Conservation (phyloP, 2,888 invertebrate genomes). For the Caenorhabditis imperialis region DNA sequence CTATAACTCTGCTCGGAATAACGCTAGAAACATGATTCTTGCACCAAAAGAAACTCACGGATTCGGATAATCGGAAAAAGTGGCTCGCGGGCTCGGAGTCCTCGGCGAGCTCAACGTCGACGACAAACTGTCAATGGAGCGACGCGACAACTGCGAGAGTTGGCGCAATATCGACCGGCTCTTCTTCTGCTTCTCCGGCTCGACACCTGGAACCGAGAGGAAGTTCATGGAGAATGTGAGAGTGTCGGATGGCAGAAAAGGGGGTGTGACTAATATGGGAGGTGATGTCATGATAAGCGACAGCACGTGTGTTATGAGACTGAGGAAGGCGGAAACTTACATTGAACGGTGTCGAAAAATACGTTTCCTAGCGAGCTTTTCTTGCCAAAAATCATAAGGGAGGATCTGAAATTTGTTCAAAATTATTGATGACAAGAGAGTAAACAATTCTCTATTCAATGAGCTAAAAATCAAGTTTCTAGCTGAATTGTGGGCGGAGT, state of each 20-base stretch:
- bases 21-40: too few relatives aligned
- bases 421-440: too few relatives aligned
- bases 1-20: too few relatives aligned
- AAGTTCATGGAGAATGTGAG: constrained; percentile 6
- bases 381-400: constrained; percentile 47
- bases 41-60: constrained; percentile 28
- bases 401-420: not conserved
- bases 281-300: constrained; percentile 14
- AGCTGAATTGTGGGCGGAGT: too few relatives aligned
- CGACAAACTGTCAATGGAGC: constrained; percentile 43
- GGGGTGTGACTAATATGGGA: constrained; percentile 3
- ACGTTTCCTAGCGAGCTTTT: constrained; percentile 36
- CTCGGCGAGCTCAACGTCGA: constrained; percentile 35
- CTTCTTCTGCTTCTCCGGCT: constrained; percentile 37
- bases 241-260: not conserved
- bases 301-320: constrained; percentile 21
- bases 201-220: constrained; percentile 37
- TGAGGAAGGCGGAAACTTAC: constrained; percentile 23
- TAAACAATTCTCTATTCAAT: too few relatives aligned
- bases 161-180: constrained; percentile 34
- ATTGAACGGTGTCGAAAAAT: constrained; percentile 43
- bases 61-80: constrained; percentile 40
- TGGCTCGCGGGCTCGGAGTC: constrained; percentile 42
- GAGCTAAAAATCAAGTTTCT: too few relatives aligned
- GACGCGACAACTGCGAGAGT: constrained; percentile 34